Base-by-base conservation (phyloP, 2,113 vertebrate species). In the Gallinago undulata region DNA sequence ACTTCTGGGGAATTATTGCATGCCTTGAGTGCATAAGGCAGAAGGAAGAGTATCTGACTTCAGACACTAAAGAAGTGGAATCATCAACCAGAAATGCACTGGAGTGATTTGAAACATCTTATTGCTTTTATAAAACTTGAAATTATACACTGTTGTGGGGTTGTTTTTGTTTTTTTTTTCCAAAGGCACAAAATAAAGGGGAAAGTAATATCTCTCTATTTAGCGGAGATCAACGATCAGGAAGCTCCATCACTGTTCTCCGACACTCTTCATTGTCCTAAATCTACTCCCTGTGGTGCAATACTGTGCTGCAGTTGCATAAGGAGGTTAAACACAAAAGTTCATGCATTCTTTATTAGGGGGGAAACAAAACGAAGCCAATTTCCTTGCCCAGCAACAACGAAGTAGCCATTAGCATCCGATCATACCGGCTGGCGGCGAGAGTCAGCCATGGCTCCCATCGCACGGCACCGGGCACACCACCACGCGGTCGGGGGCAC, bases 1-100 rank as follows among this genome's bases (percentile, higher is more conserved):
- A 96, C 92, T 97, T 96, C 89, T 96, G 97, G 80, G 94, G 94
- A 97, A 96, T 97, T 97, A 98, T 97, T 98, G 96, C 98, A 97
- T 96, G 97, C 97, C 97, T 97, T 96, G 90, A 98, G 97, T 97
- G 90, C 93, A 97, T 97, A 98, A 98, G 98, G 98, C 97, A 98
- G 93, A 93, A 97, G 84, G 95, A 97, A 67, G 47, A 95, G 96
- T 95, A 94, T 97, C 93, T 97, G 96, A 95, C 97, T 98, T 98
- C 96, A 98, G 97, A 94, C 97, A 97, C 96, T 95, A 97, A 97
- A 95, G 93, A 97, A 97, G 96, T 95, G 90, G 96, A 97, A 97
- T 97, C 95, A 93, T 95, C 97, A 97, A 96, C 97, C 96, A 97
- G 96, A 95, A 97, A 93, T 96, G 96, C 97, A 97, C 89, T 97